Evolutionary conservation across 1,140 invertebrate genomes (phyloP), one percentile per base, ranked within the genome.

Genomic region (Pectinophora gossypiella): DNA sequence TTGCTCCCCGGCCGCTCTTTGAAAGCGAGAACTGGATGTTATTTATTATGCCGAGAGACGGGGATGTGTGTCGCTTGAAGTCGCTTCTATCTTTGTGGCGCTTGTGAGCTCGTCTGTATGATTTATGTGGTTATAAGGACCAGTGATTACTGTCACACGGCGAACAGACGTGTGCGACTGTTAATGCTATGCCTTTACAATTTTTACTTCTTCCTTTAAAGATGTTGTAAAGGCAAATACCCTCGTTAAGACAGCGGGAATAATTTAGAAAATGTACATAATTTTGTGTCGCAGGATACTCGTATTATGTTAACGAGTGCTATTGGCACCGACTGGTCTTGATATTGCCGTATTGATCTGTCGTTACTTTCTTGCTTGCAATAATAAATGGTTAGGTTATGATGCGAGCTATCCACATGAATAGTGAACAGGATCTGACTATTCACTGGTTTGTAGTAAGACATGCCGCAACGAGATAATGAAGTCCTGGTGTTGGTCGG

Each of bases 1-100:
- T 86, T 83, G 79, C 81, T 80, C 72, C 76, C 71, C 82, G 79
- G 79, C 64, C 74, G 68, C 71, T 74, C 82, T 83, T 84, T 82
- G 77, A 84, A 83, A 84, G 68, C 71, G 73, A 74, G 77, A 83
- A 83, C 79, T 71, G 73, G 71, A 65, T 73, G 79, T 83, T 84
- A 86, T 86, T 86, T 83, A 85, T 86, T 75, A 75, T 73, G 56
- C 64, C 58, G 59, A 57, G 64, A 66, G 69, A 63, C 64, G 68
- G 53, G 76, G 75, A 82, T 82, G 72, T 66, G 61, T 77, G 77
- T 80, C 77, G 67, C 68, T 72, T 75, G 67, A 78, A 77, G 76
- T 78, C 76, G 68, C 69, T 75, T 74, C 69, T 81, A 78, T 79
- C 79, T 84, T 73, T 81, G 79, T 81, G 83, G 76, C 78, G 80